phyloP scores from a whole-genome alignment of 2,888 invertebrate genomes.

The Congeria kusceri region DNA sequence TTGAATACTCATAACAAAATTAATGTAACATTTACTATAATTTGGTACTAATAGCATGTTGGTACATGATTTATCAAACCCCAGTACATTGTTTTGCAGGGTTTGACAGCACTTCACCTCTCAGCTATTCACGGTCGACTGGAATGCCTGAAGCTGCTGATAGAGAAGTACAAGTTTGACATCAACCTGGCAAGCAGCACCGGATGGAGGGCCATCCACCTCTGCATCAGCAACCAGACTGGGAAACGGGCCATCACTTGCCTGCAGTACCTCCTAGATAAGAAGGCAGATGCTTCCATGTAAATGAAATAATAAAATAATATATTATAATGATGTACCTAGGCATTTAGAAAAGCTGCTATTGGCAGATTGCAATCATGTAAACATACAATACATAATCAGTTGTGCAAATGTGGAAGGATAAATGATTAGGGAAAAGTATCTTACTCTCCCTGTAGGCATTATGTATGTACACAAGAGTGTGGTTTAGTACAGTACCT shows the following conservation, averaged over 20 bases:
- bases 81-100: slow-evolving; percentile 70
- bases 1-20: too few relatives aligned
- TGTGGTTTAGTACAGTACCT: too few relatives aligned
- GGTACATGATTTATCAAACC: too few relatives aligned
- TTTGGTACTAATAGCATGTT: too few relatives aligned
- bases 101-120: slow-evolving; percentile 83
- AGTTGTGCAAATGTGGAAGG: too few relatives aligned
- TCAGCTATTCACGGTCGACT: slow-evolving; percentile 84
- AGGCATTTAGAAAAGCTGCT: background rate
- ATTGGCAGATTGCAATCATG: too few relatives aligned
- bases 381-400: too few relatives aligned
- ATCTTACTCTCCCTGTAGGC: too few relatives aligned
- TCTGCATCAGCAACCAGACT: slow-evolving; percentile 84
- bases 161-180: slow-evolving; percentile 83
- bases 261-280: slow-evolving; percentile 81
- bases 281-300: slow-evolving; percentile 83
- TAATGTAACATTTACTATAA: too few relatives aligned
- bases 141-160: slow-evolving; percentile 82
- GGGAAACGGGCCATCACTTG: slow-evolving; percentile 82
- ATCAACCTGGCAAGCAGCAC: slow-evolving; percentile 83
- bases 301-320: slow-evolving; percentile 61
- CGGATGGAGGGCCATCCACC: slow-evolving; percentile 84
- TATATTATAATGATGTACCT: background rate
- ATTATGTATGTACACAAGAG: too few relatives aligned
- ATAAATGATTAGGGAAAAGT: too few relatives aligned